A percentile compares a stretch with the other conserved stretches of the same genome.
These are phyloP conservation scores for Odobenus rosmarus DNA, from an alignment of 2,113 vertebrate species.

Conservation along the genomic window DNA sequence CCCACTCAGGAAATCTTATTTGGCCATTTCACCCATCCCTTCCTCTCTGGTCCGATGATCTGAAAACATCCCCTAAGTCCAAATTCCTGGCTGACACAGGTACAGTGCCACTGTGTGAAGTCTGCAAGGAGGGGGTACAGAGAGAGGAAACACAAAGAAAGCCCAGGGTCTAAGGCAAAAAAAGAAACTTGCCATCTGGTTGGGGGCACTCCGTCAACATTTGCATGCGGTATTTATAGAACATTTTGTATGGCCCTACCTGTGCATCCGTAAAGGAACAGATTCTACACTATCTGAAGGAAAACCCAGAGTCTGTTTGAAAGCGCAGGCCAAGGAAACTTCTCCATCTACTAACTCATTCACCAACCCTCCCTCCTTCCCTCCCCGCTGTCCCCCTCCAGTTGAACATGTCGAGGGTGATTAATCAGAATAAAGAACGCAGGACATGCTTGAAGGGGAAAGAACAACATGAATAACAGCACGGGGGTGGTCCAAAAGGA, in stretches of 20 bases:
- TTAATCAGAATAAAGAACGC: neutral
- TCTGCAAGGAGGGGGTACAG: neutral
- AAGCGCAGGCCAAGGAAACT: neutral
- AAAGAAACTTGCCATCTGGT: neutral
- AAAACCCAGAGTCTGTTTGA: neutral
- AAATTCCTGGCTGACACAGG: neutral
- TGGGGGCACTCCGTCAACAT: neutral
- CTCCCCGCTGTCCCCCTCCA: neutral
- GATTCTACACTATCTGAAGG: neutral
- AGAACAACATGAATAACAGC: neutral
- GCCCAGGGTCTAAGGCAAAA: neutral
- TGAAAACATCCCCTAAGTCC: neutral
- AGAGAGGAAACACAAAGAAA: neutral
- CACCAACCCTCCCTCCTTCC: too few relatives aligned
- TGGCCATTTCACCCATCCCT: neutral
- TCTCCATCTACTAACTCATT: neutral
- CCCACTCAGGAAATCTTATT: neutral
- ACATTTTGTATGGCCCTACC: neutral
- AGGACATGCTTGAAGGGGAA: neutral
- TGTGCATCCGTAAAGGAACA: rapidly evolving
- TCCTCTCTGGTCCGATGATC: neutral
- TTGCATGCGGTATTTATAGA: neutral
- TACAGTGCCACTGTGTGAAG: neutral
- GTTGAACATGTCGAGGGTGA: neutral
- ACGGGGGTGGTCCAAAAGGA: neutral